Evolutionary conservation across 2,888 invertebrate species (phyloP), one percentile per base, ranked within the genome.

Genomic region (Hoplodrina blanda): DNA sequence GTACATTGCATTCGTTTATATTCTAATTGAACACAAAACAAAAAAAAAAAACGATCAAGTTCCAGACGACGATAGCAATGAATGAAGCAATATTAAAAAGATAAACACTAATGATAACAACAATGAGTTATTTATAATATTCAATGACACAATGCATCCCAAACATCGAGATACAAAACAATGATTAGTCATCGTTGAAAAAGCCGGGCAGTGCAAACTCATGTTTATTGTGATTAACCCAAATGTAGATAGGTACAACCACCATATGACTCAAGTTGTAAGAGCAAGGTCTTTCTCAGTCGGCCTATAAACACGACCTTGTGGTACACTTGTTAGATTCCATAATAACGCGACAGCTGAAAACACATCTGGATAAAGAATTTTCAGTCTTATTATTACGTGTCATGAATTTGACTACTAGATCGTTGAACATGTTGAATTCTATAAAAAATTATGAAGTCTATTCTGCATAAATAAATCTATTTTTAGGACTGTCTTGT

Each of bases 221-320:
- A 56, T 57, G 69, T 65, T 49, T 71, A 84, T 81, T 77, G 76
- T 79, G 79, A 84, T 84, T 73, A 73, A 68, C 73, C 71, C 62
- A 80, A 67, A 83, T 78, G 73, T 80, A 76, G 63, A 65, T 57
- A 41, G 5, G 46, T 15, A 63, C 33, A 53, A 72, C 44, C 66
- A 72, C 44, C 66, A 69, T 80, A 81, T 72, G 78, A 75, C 75
- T 74, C 52, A 78, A 76, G 70, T 83, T 76, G 82, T 76, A 84
- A 79, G 86, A 85, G 80, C 91, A 86, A 91, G 90, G 90, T 80
- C 86, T 71, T 59, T 62, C 76, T 73, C 67, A 78, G 78, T 61
- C 66, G 69, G 59, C 65, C 75, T 81, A 84, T 79, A 80, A 74
- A 73, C 30, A 65, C 61, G 85, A 78, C 90, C 89, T 88, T 86